Conservation (phyloP, 2,797 vertebrate genomes). For the Clarias fuscus region DNA sequence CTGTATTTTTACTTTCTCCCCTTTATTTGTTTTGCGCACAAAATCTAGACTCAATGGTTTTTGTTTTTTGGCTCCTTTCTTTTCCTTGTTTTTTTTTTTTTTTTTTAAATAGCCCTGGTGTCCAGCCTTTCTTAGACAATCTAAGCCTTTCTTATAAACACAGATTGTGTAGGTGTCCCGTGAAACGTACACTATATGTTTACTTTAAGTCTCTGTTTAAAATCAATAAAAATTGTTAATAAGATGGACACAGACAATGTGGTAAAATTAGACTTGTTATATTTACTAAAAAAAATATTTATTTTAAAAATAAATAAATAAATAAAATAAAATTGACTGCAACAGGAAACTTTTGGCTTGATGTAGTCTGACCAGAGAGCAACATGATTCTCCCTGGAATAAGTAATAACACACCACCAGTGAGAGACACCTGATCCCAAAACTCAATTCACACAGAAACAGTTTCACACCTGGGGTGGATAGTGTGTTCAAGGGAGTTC, state of each 20-base stretch:
- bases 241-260: not conserved
- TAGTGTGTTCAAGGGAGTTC: not conserved
- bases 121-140: too few relatives aligned
- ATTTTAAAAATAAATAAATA: not conserved
- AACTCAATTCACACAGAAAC: conserved; percentile 26
- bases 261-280: not conserved
- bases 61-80: too few relatives aligned
- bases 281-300: not conserved
- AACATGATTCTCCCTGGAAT: conserved; percentile 31
- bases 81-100: too few relatives aligned
- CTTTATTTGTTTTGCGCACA: too few relatives aligned
- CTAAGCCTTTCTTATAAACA: too few relatives aligned
- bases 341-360: not conserved
- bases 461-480: conserved; percentile 37
- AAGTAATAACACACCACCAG: conserved; percentile 40
- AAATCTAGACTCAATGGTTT: too few relatives aligned
- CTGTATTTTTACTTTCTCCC: too few relatives aligned
- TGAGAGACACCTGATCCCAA: conserved; percentile 39
- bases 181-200: too few relatives aligned
- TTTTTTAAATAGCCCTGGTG: too few relatives aligned
- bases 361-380: not conserved
- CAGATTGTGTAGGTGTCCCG: too few relatives aligned
- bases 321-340: too few relatives aligned
- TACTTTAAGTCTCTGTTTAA: too few relatives aligned
- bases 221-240: not conserved